Evolutionary conservation across 2,797 vertebrate genomes (phyloP).

Genomic region (Scomberomorus guttatus): DNA sequence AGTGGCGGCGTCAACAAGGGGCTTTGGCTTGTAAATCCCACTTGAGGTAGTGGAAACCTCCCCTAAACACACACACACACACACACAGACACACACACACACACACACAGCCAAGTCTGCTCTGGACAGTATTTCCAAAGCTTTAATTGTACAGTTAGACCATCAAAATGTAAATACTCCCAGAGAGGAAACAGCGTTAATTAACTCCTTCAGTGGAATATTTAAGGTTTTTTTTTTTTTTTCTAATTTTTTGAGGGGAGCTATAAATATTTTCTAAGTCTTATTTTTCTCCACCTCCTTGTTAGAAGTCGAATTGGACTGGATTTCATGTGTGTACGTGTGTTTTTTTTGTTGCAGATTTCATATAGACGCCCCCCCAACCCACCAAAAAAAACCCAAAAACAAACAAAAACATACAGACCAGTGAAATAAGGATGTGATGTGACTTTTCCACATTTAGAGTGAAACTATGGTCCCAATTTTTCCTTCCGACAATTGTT

Average conservation of each 20-base stretch:
- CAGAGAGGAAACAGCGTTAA: constrained; percentile 17
- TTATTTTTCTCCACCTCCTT: not conserved
- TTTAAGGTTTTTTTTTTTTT: not conserved
- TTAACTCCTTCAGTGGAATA: constrained; percentile 25
- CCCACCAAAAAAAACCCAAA: no score
- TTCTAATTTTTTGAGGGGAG: not conserved
- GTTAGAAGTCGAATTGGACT: not conserved
- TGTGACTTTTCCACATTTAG: not conserved
- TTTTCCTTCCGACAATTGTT: not conserved
- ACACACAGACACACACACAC: constrained; percentile 21
- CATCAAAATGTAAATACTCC: constrained; percentile 39
- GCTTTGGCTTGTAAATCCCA: constrained; percentile 50
- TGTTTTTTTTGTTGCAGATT: not conserved
- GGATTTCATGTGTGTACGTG: not conserved
- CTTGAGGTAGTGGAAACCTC: constrained; percentile 12
- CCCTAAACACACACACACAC: constrained; percentile 10
- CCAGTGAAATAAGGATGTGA: not conserved
- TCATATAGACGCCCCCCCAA: not conserved
- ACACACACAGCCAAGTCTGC: constrained; percentile 35
- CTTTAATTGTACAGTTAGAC: constrained; percentile 44
- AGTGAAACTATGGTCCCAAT: not conserved
- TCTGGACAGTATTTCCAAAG: constrained; percentile 38
- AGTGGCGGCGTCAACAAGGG: constrained; percentile 35
- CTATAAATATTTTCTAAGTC: not conserved
- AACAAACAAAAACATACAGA: no score